These are phyloP conservation scores for Microplitis deprimator DNA, from an alignment of 2,888 invertebrate genomes.

Conservation along the genomic window DNA sequence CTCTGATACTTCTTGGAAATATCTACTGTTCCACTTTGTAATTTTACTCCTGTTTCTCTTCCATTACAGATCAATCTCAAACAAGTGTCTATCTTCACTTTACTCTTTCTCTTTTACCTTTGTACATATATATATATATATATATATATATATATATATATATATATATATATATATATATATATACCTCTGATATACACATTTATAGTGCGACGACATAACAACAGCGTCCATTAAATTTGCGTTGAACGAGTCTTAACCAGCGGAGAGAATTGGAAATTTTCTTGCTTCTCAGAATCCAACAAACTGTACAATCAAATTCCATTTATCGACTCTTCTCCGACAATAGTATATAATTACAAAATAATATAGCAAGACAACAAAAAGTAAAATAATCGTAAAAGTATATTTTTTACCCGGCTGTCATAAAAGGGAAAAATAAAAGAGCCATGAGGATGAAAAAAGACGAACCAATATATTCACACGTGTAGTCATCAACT, in stretches of 20 bases:
- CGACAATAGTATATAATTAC: conserved; percentile 3
- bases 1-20: conserved; percentile 15
- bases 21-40: conserved; percentile 22
- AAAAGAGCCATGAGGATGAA: not conserved
- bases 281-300: conserved; percentile 26
- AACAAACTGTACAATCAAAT: conserved; percentile 15
- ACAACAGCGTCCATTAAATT: conserved; percentile 2
- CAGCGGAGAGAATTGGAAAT: conserved; percentile 33
- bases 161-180: not conserved
- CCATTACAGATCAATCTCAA: conserved; percentile 32
- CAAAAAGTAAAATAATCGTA: not conserved
- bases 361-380: not conserved
- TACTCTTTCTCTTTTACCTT: conserved; percentile 1
- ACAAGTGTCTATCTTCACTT: not conserved
- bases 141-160: too few species aligned
- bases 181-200: not conserved
- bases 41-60: conserved; percentile 19
- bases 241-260: conserved; percentile 27
- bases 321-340: conserved; percentile 2
- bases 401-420: not conserved
- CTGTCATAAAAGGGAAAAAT: not conserved
- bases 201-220: not conserved
- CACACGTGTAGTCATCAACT: not conserved
- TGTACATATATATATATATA: not conserved
- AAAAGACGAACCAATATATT: not conserved